A percentile compares a stretch with the other conserved stretches of the same genome.
phyloP scores from a whole-genome alignment of 2,888 invertebrate genomes.

The Noctua pronuba region DNA sequence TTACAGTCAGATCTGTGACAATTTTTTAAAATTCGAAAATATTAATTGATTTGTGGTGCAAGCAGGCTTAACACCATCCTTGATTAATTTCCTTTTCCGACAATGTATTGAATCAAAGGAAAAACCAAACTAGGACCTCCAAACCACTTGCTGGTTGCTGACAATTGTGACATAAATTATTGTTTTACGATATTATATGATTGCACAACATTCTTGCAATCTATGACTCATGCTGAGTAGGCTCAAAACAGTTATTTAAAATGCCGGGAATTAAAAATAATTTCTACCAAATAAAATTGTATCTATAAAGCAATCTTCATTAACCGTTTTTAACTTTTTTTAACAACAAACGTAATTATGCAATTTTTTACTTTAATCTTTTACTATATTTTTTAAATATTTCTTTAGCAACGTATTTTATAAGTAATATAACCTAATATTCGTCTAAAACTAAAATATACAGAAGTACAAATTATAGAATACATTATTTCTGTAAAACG shows the following conservation, averaged over 20 bases:
- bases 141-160: background rate
- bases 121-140: background rate
- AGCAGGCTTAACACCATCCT: background rate
- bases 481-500: constrained; percentile 31
- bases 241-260: constrained; percentile 22
- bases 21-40: background rate
- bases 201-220: constrained; percentile 32
- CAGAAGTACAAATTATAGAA: constrained; percentile 45
- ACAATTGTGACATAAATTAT: background rate
- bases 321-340: constrained; percentile 15
- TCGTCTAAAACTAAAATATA: constrained; percentile 41
- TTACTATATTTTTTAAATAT: constrained; percentile 40
- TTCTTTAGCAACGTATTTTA: constrained; percentile 35
- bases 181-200: constrained; percentile 13
- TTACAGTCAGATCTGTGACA: background rate
- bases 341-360: constrained; percentile 42
- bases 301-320: background rate
- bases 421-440: constrained; percentile 28
- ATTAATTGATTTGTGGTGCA: background rate
- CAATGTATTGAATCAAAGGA: background rate
- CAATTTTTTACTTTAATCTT: constrained; percentile 41
- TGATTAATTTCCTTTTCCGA: background rate
- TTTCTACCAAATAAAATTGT: constrained; percentile 12
- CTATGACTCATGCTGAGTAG: constrained; percentile 37
- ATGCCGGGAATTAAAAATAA: constrained; percentile 1